Evolutionary conservation across 2,797 vertebrate genomes (phyloP).

Genomic region (Enteromius trimaculatus): DNA sequence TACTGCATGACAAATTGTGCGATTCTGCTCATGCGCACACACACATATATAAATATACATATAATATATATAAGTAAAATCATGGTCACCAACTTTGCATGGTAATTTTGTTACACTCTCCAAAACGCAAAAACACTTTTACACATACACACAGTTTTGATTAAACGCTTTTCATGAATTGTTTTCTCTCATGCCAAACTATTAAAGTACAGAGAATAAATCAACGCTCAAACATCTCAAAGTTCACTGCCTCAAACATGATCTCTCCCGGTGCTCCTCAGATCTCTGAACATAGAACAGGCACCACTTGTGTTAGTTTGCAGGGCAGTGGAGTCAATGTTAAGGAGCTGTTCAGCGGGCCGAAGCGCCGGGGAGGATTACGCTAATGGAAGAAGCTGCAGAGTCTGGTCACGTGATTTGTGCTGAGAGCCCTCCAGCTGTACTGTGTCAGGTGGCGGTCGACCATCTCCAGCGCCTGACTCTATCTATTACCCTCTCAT

Average conservation of each 20-base stretch:
- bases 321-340: background rate
- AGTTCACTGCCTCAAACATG: background rate
- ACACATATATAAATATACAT: too few species aligned
- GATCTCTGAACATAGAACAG: slow-evolving; percentile 23
- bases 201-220: background rate
- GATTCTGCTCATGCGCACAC: too few species aligned
- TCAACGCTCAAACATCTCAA: background rate
- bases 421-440: slow-evolving; percentile 24
- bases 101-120: background rate
- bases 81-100: background rate
- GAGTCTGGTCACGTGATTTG: slow-evolving; percentile 3
- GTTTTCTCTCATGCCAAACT: background rate
- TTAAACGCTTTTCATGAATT: background rate
- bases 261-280: background rate
- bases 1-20: too few species aligned
- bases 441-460: background rate
- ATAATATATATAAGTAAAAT: too few species aligned
- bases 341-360: slow-evolving; percentile 8
- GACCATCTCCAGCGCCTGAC: slow-evolving; percentile 10
- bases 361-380: slow-evolving; percentile 12
- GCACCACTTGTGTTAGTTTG: background rate
- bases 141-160: background rate
- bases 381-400: slow-evolving; percentile 20
- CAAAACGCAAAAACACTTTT: background rate
- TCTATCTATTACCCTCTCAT: slow-evolving; percentile 39